A percentile compares a stretch with the other conserved stretches of the same genome.
phyloP scores from a whole-genome alignment of 2,888 invertebrate species.

The Danaus chrysippus region DNA sequence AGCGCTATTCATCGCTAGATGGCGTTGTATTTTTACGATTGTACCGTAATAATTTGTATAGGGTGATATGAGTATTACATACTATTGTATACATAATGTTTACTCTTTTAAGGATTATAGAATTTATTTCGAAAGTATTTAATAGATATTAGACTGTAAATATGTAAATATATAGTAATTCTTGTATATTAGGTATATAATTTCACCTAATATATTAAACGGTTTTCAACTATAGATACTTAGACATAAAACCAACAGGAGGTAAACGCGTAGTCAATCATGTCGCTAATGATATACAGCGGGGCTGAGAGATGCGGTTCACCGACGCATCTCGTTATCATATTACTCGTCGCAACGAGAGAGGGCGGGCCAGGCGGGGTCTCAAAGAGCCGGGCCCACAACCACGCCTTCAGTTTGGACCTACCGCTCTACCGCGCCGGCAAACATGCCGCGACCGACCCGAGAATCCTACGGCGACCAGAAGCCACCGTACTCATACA shows the following conservation, averaged over 20 bases:
- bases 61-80: too few relatives aligned
- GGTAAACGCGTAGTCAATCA: conserved; percentile 71
- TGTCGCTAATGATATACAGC: conserved; percentile 60
- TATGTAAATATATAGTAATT: too few relatives aligned
- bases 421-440: conserved; percentile 88
- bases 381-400: conserved; percentile 37
- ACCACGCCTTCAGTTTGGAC: conserved; percentile 32
- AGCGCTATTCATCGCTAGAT: too few relatives aligned
- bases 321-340: conserved; percentile 69
- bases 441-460: conserved; percentile 93
- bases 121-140: too few relatives aligned
- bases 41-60: too few relatives aligned
- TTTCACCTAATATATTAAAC: background rate
- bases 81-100: too few relatives aligned
- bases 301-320: conserved; percentile 62
- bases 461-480: conserved; percentile 97
- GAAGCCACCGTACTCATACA: conserved; percentile 99
- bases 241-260: conserved; percentile 41
- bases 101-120: too few relatives aligned
- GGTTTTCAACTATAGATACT: conserved; percentile 12
- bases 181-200: too few relatives aligned
- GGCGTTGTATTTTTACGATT: too few relatives aligned
- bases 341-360: conserved; percentile 46
- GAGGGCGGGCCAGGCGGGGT: conserved; percentile 37
- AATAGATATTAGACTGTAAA: too few relatives aligned